Base-by-base conservation (phyloP, 1,140 invertebrate species). In the Pantala flavescens region DNA sequence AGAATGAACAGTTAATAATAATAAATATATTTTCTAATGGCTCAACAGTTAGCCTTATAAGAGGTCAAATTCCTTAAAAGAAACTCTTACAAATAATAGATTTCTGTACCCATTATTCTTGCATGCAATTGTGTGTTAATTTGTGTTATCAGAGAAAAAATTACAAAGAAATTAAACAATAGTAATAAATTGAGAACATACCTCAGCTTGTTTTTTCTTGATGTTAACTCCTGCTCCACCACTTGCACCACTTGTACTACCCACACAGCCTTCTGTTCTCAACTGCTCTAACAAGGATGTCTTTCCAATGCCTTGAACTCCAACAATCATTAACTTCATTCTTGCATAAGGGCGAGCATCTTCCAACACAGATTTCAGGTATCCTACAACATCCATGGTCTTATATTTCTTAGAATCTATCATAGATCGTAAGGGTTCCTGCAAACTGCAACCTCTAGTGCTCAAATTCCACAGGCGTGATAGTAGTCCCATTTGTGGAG, bases 291-390 rank as follows among this genome's bases (percentile, higher is more conserved):
- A 82, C 5, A 99, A 83, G 72, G 95, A 96, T 0, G 97, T 99
- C 83, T 98, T 98, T 0, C 96, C 94, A 78, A 94, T 95, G 16
- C 93, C 94, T 81, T 97, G 93, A 12, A 94, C 89, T 0, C 98
- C 98, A 19, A 99, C 96, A 71, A 99, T 90, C 97, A 99, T 98
- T 3, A 99, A 84, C 81, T 98, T 99, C 91, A 99, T 95, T 55
- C 95, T 85, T 7, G 95, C 93, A 82, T 99, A 99, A 0, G 95
- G 92, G 80, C 92, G 91, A 0, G 97, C 96, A 83, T 98, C 91
- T 81, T 95, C 91, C 71, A 95, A 83, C 71, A 95, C 90, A 0
- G 90, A 93, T 81, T 97, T 96, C 0, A 99, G 86, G 83, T 98
- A 98, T 0, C 95, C 95, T 43, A 99, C 90, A 49, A 99, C 93